Conservation (phyloP, 2,888 invertebrate species). For the Sinotaia quadrata region DNA sequence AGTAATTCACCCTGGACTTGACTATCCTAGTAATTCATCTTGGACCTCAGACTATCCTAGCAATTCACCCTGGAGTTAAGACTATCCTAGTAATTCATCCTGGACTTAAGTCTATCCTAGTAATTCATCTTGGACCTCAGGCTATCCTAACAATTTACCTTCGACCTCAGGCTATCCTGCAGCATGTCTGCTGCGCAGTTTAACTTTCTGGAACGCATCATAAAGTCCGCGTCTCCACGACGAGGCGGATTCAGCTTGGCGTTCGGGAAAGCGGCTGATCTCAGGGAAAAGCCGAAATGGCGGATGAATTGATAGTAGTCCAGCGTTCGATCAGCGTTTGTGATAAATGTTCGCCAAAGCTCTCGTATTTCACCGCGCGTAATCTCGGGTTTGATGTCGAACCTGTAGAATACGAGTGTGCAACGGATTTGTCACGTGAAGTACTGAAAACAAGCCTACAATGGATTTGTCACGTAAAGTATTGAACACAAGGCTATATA, state of each 20-base stretch:
- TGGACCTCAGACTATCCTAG: no score
- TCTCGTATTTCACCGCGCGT: slow-evolving; percentile 69
- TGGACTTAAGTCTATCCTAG: no score
- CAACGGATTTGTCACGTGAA: no score
- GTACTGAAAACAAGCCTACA: no score
- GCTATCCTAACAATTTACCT: no score
- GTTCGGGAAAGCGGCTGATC: slow-evolving; percentile 70
- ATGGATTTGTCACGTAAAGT: no score
- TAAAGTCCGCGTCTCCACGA: slow-evolving; percentile 70
- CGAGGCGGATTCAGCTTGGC: slow-evolving; percentile 69
- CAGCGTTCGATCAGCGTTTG: slow-evolving; percentile 68
- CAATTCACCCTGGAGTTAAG: no score
- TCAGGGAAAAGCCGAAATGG: slow-evolving; percentile 70
- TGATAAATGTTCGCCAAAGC: slow-evolving; percentile 71
- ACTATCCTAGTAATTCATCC: no score
- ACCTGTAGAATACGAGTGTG: slow-evolving; percentile 36
- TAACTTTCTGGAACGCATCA: slow-evolving; percentile 69
- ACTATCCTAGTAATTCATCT: no score
- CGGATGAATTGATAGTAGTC: slow-evolving; percentile 70
- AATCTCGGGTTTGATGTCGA: slow-evolving; percentile 63
- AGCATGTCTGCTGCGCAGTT: slow-evolving; percentile 71
- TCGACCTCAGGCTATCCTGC: slow-evolving; percentile 68
- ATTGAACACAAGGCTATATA: no score
- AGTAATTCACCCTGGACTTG: no score
- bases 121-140: no score